Conservation (phyloP, 2,113 vertebrate genomes). For the Balaenoptera acutorostrata region DNA sequence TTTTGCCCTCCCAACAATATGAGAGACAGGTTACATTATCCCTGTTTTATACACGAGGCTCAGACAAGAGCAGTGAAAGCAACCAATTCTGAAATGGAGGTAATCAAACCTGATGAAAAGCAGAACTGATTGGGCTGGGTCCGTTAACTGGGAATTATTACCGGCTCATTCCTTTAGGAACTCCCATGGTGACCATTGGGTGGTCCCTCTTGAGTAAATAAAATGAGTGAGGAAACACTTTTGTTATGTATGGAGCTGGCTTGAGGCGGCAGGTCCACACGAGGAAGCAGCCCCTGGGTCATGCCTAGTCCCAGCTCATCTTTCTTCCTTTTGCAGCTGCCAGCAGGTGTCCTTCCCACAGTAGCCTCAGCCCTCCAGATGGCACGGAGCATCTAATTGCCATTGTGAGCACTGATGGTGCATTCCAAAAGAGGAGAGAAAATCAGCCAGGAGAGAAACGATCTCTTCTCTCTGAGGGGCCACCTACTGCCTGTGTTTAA, state of each 20-base stretch:
- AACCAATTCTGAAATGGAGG: neutral
- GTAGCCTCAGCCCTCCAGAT: constrained; percentile 36
- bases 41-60: neutral
- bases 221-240: neutral
- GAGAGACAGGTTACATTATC: neutral
- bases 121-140: neutral
- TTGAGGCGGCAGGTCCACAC: neutral
- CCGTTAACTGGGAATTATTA: neutral
- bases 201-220: neutral
- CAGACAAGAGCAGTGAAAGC: neutral
- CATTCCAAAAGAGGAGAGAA: constrained; percentile 1
- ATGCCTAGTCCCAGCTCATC: neutral
- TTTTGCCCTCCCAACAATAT: neutral
- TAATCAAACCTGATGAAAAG: constrained; percentile 3
- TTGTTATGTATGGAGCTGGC: neutral
- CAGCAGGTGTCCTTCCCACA: neutral
- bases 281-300: neutral
- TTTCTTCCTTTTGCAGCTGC: neutral
- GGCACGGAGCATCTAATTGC: neutral
- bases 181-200: neutral
- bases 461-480: neutral
- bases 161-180: neutral
- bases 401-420: neutral
- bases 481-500: neutral
- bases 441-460: neutral